Conservation (phyloP, 2,797 vertebrate species). For the Podargus strigoides region DNA sequence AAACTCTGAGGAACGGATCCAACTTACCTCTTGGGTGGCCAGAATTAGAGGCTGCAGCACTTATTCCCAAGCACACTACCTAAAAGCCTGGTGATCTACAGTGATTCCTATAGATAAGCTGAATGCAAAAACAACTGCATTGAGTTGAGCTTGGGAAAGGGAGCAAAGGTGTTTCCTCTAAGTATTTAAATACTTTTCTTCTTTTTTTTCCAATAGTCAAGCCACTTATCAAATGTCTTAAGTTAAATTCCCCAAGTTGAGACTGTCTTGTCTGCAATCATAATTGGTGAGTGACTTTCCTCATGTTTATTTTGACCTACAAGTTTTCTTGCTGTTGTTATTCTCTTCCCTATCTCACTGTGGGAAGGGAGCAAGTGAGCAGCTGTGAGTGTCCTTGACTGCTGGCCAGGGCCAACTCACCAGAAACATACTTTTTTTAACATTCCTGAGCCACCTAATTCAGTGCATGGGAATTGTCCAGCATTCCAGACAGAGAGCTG, state of each 20-base stretch:
- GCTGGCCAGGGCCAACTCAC: background rate
- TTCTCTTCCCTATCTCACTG: background rate
- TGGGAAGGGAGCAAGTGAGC: accelerated
- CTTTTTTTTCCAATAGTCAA: background rate
- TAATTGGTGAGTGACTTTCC: background rate
- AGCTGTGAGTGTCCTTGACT: background rate
- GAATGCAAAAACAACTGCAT: background rate
- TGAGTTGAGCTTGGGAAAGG: background rate
- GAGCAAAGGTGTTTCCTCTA: background rate
- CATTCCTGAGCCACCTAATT: background rate
- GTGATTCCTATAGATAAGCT: background rate
- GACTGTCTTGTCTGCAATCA: background rate
- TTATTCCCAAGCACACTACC: background rate
- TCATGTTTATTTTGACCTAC: background rate
- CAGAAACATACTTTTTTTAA: background rate
- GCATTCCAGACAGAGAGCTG: background rate
- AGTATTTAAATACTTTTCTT: background rate
- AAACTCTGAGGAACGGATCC: background rate
- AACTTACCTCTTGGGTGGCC: background rate
- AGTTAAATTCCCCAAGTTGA: background rate
- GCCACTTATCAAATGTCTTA: background rate
- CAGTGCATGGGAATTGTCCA: background rate
- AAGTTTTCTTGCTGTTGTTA: background rate
- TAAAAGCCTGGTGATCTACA: background rate
- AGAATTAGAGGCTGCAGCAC: background rate